A percentile compares a stretch with the other conserved stretches of the same genome.
These are phyloP conservation scores for Tadarida brasiliensis DNA, from an alignment of 2,797 vertebrate species.

Conservation along the genomic window DNA sequence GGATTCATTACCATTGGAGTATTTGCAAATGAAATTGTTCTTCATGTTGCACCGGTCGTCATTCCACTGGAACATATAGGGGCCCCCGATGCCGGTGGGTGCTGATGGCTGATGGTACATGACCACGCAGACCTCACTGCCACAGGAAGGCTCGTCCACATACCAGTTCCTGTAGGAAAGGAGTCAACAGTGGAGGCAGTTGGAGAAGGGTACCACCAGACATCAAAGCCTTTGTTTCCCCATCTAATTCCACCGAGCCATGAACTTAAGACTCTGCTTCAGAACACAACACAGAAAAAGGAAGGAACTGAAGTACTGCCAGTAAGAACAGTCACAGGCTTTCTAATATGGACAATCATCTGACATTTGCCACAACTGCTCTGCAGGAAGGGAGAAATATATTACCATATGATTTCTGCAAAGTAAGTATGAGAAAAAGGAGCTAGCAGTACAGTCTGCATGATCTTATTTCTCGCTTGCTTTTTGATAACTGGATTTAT, in stretches of 20 bases:
- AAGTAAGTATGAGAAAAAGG: conserved; percentile 43
- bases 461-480: neutral
- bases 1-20: conserved; percentile 90
- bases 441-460: neutral
- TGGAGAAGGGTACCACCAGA: neutral
- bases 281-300: neutral
- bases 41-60: conserved; percentile 95
- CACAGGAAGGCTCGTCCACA: conserved; percentile 95
- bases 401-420: conserved; percentile 40
- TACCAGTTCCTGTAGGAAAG: conserved; percentile 94
- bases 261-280: conserved; percentile 10
- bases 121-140: conserved; percentile 94
- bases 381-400: conserved; percentile 36
- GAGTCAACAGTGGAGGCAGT: neutral
- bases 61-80: conserved; percentile 95
- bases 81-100: conserved; percentile 89
- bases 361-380: conserved; percentile 63
- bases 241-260: neutral
- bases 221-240: conserved; percentile 10
- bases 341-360: neutral
- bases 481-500: conserved; percentile 39
- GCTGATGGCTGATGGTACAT: conserved; percentile 94
- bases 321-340: neutral
- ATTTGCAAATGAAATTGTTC: conserved; percentile 99
- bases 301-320: neutral